Base-by-base conservation (phyloP, 2,113 vertebrate genomes). In the Pollimyrus isidori region DNA sequence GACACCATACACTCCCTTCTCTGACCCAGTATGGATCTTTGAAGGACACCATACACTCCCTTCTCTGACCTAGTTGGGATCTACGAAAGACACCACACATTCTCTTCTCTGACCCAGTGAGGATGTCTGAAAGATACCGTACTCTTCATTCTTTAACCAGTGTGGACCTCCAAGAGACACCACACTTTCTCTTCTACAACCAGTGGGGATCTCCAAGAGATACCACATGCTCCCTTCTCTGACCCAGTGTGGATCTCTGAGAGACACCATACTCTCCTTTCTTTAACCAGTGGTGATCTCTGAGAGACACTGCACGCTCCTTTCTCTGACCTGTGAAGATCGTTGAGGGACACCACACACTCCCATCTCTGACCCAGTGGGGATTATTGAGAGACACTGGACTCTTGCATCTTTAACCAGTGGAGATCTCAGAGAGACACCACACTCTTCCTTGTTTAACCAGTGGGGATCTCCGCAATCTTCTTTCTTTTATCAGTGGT, bases 301-400 rank as follows among this genome's bases (percentile, higher is more conserved):
- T 1, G 6, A 56, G 0, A 23, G 19, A 7, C 1, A 23, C 53
- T 0, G 0, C 5, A 3, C 5, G 0, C 19, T 56, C 19, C 53
- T 5, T 21, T 56, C 53, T 23, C 21, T 56, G 19, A 56, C 53
- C 17, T 1, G 13, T 56, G 53, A 4, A 19, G 1, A 56, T 56
- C 53, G 23, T 0, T 0, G 21, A 56, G 0, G 0, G 7, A 58
- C 2, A 58, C 21, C 0, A 0, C 56, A 1, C 6, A 0, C 56
- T 58, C 1, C 53, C 21, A 23, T 56, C 5, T 7, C 21, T 56
- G 19, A 56, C 19, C 52, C 13, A 56, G 3, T 21, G 53, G 53
- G 53, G 1, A 53, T 35, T 35, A 35, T 35, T 35, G 35, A 35
- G 35, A 35, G 35, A 35, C 35, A 35, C 35, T 35, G 1, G 35